Conservation (phyloP, 2,113 vertebrate genomes). For the Apodemus sylvaticus region DNA sequence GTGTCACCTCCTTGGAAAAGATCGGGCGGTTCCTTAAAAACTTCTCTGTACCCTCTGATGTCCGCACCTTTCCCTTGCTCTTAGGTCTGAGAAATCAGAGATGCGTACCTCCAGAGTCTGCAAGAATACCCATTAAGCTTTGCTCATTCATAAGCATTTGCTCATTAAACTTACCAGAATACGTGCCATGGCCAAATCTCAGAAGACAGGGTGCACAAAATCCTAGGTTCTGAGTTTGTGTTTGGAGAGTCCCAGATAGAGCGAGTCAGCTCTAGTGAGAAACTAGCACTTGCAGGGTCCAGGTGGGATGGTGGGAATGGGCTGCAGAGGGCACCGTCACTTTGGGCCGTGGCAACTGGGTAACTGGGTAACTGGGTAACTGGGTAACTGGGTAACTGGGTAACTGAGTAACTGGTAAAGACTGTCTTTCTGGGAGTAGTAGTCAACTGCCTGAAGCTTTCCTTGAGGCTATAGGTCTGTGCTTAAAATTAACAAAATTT, state of each 20-base stretch:
- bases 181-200: not conserved
- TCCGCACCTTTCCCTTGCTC: not conserved
- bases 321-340: rapidly evolving
- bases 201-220: rapidly evolving
- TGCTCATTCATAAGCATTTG: not conserved
- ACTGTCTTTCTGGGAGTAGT: not conserved
- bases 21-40: not conserved
- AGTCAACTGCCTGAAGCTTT: not conserved
- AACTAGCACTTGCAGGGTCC: not conserved
- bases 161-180: not conserved
- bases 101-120: rapidly evolving
- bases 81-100: not conserved
- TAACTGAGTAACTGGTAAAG: not conserved
- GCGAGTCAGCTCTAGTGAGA: rapidly evolving
- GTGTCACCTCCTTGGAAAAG: not conserved
- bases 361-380: too few species aligned
- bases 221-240: not conserved
- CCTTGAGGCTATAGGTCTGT: rapidly evolving
- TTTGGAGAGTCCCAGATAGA: not conserved
- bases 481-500: not conserved
- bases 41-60: rapidly evolving
- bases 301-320: not conserved
- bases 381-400: too few species aligned
- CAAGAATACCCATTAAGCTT: not conserved
- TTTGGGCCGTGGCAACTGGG: not conserved